Percentiles rank a stretch among this genome's conserved stretches.
phyloP scores from a whole-genome alignment of 2,888 invertebrate genomes.

The Drosophila lutescens region DNA sequence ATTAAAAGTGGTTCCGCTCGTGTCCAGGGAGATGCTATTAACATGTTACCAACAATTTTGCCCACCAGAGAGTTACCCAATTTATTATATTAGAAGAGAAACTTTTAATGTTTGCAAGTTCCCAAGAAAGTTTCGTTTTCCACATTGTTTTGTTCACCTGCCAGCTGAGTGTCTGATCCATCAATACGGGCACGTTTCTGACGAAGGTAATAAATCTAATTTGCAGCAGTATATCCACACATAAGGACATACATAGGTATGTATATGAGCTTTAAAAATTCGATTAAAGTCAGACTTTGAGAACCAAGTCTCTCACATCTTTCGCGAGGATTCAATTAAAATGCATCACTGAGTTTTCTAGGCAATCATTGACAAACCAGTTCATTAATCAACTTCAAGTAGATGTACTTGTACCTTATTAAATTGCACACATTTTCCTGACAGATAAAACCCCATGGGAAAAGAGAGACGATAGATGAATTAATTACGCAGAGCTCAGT shows the following conservation, averaged over 20 bases:
- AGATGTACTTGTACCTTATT: slow-evolving; percentile 4
- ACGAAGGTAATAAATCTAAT: slow-evolving; percentile 36
- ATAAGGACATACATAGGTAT: neutral
- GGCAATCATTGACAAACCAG: neutral
- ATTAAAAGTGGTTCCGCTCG: neutral
- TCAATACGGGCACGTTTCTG: slow-evolving; percentile 15
- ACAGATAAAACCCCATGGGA: neutral
- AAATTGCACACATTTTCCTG: slow-evolving; percentile 26
- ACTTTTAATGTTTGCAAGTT: slow-evolving; percentile 3
- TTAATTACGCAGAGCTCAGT: slow-evolving; percentile 18
- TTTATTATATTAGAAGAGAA: neutral
- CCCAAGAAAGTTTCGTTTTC: slow-evolving; percentile 12
- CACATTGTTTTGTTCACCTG: slow-evolving; percentile 22
- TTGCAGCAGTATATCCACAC: slow-evolving; percentile 3
- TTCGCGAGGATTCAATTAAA: neutral
- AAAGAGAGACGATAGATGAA: neutral
- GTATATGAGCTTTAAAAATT: neutral
- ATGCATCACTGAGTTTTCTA: neutral
- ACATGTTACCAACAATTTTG: neutral
- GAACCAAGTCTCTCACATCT: neutral
- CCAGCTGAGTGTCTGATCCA: slow-evolving; percentile 15
- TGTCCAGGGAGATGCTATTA: neutral
- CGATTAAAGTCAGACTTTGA: neutral
- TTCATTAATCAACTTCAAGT: slow-evolving; percentile 21
- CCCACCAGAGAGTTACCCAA: neutral